These are phyloP conservation scores for Abscondita cerata DNA, from an alignment of 2,888 invertebrate genomes.

Conservation along the genomic window DNA sequence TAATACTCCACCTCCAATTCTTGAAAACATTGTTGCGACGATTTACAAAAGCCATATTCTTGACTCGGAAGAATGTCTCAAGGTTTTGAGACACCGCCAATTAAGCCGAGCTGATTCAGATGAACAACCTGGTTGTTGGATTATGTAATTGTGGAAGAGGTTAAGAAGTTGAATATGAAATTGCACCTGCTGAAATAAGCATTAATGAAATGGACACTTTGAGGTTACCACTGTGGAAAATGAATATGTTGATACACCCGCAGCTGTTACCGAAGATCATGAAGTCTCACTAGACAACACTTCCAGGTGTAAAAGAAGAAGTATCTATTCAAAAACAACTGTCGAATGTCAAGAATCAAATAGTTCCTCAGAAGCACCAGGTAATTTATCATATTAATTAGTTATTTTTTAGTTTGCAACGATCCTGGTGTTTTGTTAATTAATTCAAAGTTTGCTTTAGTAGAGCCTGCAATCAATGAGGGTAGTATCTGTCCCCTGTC, in stretches of 20 bases:
- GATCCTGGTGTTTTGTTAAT: no score
- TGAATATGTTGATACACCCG: background rate
- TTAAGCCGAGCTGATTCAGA: no score
- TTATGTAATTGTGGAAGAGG: no score
- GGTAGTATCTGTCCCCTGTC: background rate
- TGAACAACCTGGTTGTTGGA: no score
- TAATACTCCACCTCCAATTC: conserved; percentile 1
- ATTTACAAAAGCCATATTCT: background rate
- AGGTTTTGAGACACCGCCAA: background rate
- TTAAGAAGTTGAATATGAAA: no score
- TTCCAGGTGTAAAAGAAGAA: background rate
- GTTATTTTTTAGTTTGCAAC: no score
- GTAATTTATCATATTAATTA: conserved; percentile 16
- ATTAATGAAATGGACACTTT: no score
- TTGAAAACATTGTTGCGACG: background rate
- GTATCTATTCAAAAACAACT: no score
- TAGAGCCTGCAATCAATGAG: background rate
- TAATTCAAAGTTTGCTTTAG: no score
- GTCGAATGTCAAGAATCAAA: conserved; percentile 5
- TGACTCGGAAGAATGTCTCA: background rate
- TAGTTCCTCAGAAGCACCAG: conserved; percentile 19
- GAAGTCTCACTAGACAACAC: background rate
- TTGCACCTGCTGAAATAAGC: no score
- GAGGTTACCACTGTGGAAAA: background rate
- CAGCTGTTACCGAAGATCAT: background rate